phyloP scores from a whole-genome alignment of 2,797 vertebrate genomes.

The Parauchenoglanis ngamensis region DNA sequence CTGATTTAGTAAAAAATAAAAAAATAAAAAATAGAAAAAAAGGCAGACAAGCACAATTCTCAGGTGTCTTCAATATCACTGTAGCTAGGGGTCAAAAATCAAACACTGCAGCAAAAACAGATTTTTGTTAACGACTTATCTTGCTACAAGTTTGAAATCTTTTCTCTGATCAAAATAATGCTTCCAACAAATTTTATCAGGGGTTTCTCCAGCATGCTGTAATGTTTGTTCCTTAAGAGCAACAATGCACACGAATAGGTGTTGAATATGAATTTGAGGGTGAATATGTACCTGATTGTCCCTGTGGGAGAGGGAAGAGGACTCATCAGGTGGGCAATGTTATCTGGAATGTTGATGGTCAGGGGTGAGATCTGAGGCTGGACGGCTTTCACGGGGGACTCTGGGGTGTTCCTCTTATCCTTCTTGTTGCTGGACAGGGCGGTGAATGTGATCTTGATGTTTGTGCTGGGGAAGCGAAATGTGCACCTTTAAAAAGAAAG shows the following conservation, averaged over 20 bases:
- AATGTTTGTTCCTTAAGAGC: not conserved
- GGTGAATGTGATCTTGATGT: slow-evolving; percentile 98
- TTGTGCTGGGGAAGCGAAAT: slow-evolving; percentile 97
- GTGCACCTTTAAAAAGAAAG: slow-evolving; percentile 81
- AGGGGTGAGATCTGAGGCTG: slow-evolving; percentile 95
- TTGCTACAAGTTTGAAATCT: not conserved
- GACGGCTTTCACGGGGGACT: slow-evolving; percentile 90
- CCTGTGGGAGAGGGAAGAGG: slow-evolving; percentile 95
- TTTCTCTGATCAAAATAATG: not conserved
- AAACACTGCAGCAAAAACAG: not conserved
- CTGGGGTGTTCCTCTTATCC: slow-evolving; percentile 88
- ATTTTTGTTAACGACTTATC: not conserved
- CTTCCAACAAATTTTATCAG: not conserved
- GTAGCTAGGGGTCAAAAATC: not conserved
- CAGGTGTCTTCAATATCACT: not conserved
- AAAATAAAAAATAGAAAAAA: not conserved
- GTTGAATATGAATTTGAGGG: not conserved
- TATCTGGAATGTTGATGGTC: slow-evolving; percentile 98
- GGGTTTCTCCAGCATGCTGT: not conserved
- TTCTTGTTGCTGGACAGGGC: slow-evolving; percentile 89
- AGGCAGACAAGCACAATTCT: not conserved
- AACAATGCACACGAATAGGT: not conserved
- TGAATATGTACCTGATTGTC: slow-evolving; percentile 86
- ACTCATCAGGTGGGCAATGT: slow-evolving; percentile 96
- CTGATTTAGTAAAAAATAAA: not conserved